Percentiles rank a stretch among this genome's conserved stretches.
Conservation (phyloP, 2,888 invertebrate genomes). For the Cyclophora punctaria region DNA sequence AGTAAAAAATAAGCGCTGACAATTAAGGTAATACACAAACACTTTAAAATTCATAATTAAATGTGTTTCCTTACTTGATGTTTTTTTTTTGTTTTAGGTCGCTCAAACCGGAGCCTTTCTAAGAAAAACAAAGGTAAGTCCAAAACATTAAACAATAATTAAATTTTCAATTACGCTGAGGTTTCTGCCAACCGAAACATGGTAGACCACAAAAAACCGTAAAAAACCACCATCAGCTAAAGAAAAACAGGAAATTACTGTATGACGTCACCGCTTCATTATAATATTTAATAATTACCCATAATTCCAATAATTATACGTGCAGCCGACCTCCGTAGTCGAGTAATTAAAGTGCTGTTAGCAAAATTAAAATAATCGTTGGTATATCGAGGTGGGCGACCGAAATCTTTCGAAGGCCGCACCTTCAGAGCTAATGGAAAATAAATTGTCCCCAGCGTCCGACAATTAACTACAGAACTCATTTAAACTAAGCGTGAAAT, state of each 20-base stretch:
- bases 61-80: too few relatives aligned
- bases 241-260: conserved; percentile 13
- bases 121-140: not conserved
- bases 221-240: not conserved
- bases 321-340: conserved; percentile 24
- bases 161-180: too few relatives aligned
- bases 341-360: conserved; percentile 71
- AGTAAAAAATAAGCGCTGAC: too few relatives aligned
- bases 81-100: too few relatives aligned
- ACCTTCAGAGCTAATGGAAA: conserved; percentile 55
- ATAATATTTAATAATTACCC: conserved; percentile 24
- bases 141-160: not conserved
- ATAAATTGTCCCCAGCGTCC: conserved; percentile 67
- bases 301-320: conserved; percentile 22
- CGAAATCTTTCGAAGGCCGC: conserved; percentile 59
- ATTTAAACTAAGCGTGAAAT: conserved; percentile 63
- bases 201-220: not conserved
- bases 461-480: conserved; percentile 59
- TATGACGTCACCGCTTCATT: conserved; percentile 17
- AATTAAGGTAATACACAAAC: too few relatives aligned
- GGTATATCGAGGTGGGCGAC: conserved; percentile 48
- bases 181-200: too few relatives aligned
- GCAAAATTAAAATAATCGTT: conserved; percentile 69
- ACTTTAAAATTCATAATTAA: too few relatives aligned
- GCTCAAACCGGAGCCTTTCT: too few relatives aligned